Conservation (phyloP, 2,888 invertebrate species). For the Megalurothrips usitatus region DNA sequence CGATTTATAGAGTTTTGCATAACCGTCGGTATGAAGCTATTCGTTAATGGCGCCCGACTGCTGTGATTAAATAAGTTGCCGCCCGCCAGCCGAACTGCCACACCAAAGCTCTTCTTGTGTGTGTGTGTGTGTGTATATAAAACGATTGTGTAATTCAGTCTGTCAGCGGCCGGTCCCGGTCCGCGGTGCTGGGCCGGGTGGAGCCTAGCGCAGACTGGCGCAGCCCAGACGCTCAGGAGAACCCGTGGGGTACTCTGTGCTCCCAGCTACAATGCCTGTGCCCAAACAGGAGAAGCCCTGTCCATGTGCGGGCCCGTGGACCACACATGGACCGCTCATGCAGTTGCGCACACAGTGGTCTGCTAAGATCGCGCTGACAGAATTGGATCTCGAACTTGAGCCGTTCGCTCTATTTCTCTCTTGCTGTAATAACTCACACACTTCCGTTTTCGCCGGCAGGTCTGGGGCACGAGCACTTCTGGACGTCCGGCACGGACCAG, state of each 20-base stretch:
- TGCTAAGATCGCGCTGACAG: not conserved
- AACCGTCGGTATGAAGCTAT: not conserved
- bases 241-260: not conserved
- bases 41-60: too few species aligned
- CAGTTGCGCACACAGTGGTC: not conserved
- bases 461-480: constrained; percentile 85
- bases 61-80: too few species aligned
- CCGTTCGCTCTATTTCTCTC: constrained; percentile 13
- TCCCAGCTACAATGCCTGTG: not conserved
- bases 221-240: too few species aligned
- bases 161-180: not conserved
- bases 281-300: not conserved
- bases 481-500: constrained; percentile 88
- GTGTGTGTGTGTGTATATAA: not conserved
- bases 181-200: too few species aligned
- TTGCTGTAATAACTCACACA: too few species aligned
- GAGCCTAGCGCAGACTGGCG: too few species aligned
- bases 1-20: not conserved
- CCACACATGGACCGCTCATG: too few species aligned
- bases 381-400: not conserved
- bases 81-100: constrained; percentile 3
- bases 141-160: not conserved
- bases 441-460: constrained; percentile 52
- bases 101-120: not conserved
- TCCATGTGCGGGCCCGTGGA: not conserved